Conservation (phyloP, 1,140 invertebrate genomes). For the Bradynema listronoti region DNA sequence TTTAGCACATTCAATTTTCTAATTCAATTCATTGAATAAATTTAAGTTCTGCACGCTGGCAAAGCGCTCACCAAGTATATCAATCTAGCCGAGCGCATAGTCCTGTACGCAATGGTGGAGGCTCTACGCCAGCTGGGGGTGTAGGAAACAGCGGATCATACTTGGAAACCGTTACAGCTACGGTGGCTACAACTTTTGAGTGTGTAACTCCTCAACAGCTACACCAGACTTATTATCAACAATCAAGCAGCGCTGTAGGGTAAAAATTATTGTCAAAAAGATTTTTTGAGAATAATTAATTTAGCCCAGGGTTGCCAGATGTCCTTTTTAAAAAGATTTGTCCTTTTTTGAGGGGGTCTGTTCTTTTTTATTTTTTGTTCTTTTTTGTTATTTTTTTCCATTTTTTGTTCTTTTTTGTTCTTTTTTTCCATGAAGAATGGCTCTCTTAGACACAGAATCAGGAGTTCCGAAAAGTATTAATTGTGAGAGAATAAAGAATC, state of each 20-base stretch:
- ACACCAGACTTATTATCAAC: constrained; percentile 9
- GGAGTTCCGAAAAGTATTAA: too few species aligned
- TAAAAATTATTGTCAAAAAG: not conserved
- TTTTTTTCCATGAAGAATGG: too few species aligned
- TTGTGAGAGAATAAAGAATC: too few species aligned
- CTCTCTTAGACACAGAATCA: too few species aligned
- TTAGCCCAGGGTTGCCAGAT: not conserved
- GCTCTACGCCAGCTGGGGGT: constrained; percentile 6
- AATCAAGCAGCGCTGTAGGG: constrained; percentile 12
- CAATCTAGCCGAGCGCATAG: constrained; percentile 53
- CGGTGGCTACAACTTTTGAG: not conserved
- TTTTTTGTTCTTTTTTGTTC: too few species aligned
- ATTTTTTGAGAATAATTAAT: not conserved
- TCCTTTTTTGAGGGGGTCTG: not conserved
- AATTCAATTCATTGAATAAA: not conserved
- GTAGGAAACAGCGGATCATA: constrained; percentile 1
- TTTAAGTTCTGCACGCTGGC: constrained; percentile 50
- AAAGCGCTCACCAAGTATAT: constrained; percentile 51
- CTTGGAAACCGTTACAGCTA: not conserved
- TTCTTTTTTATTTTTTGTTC: too few species aligned
- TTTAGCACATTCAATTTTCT: constrained; percentile 1
- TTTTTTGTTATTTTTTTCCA: too few species aligned
- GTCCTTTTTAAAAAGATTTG: not conserved
- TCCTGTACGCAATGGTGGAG: constrained; percentile 24
- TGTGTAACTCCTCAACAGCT: constrained; percentile 16